Conservation (phyloP, 1,140 invertebrate genomes). For the Metaphire vulgaris region DNA sequence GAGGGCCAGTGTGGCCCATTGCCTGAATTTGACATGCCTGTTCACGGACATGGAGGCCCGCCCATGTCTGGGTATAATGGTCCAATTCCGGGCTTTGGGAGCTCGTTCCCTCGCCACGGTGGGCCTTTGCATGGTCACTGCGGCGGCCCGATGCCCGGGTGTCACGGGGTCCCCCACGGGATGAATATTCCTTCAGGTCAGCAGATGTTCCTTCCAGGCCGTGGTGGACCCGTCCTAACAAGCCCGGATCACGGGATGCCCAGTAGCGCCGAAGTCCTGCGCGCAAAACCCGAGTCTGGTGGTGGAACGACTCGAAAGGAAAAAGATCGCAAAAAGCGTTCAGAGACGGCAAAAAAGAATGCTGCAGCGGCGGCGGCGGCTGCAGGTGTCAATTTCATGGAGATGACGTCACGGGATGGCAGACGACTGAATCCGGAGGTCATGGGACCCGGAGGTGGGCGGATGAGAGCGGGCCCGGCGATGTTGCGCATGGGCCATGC, state of each 20-base stretch:
- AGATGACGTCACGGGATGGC: slow-evolving; percentile 13
- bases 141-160: not conserved
- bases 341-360: slow-evolving; percentile 13
- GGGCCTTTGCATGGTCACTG: not conserved
- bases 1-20: slow-evolving; percentile 19
- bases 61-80: slow-evolving; percentile 11
- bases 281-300: not conserved
- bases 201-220: slow-evolving; percentile 28
- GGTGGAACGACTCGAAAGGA: slow-evolving; percentile 8
- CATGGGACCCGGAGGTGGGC: slow-evolving; percentile 16
- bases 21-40: slow-evolving; percentile 13
- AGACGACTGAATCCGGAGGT: slow-evolving; percentile 38
- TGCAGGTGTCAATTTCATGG: slow-evolving; percentile 16
- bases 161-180: not conserved
- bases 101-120: not conserved
- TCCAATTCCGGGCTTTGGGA: not conserved
- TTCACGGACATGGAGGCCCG: not conserved
- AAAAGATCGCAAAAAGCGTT: slow-evolving; percentile 19
- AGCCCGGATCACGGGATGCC: not conserved
- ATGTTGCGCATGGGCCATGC: slow-evolving; percentile 15
- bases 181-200: slow-evolving; percentile 31
- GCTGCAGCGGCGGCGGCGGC: not conserved
- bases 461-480: not conserved
- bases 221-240: slow-evolving; percentile 5
- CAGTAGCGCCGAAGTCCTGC: not conserved